Conservation (phyloP, 2,888 invertebrate genomes). For the Microctonus brassicae region DNA sequence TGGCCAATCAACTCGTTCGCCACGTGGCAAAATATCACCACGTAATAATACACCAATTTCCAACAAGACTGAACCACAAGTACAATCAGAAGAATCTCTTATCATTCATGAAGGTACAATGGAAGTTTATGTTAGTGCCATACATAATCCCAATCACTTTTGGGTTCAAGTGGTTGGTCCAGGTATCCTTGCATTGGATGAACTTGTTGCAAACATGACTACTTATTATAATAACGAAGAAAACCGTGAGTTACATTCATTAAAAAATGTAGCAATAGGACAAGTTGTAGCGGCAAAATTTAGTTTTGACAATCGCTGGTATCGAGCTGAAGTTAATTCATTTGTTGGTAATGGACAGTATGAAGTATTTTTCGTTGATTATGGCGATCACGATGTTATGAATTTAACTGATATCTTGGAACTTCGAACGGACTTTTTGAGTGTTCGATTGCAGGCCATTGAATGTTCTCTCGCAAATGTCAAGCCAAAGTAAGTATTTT, state of each 20-base stretch:
- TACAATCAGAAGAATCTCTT: conserved; percentile 39
- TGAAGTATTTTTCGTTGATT: conserved; percentile 87
- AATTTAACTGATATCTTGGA: conserved; percentile 78
- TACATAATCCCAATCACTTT: conserved; percentile 83
- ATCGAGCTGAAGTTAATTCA: conserved; percentile 80
- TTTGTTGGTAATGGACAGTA: conserved; percentile 75
- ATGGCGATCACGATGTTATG: conserved; percentile 85
- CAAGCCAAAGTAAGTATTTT: conserved; percentile 71
- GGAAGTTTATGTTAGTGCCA: conserved; percentile 89
- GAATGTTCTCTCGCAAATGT: conserved; percentile 87
- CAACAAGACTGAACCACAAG: conserved; percentile 32
- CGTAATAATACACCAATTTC: conserved; percentile 37
- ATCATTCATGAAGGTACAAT: conserved; percentile 73
- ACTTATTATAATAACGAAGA: conserved; percentile 80
- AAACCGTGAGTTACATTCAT: conserved; percentile 75
- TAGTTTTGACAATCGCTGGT: conserved; percentile 87
- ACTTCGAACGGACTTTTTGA: conserved; percentile 81
- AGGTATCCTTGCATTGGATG: conserved; percentile 82
- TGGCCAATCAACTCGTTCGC: conserved; percentile 43
- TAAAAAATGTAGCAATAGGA: conserved; percentile 73
- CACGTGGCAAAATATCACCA: conserved; percentile 52
- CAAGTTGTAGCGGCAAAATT: conserved; percentile 90
- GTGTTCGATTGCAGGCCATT: conserved; percentile 85
- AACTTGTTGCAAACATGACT: conserved; percentile 86
- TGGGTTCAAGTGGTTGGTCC: conserved; percentile 89